Conservation (phyloP, 1,140 invertebrate genomes). For the Teleopsis dalmanni region DNA sequence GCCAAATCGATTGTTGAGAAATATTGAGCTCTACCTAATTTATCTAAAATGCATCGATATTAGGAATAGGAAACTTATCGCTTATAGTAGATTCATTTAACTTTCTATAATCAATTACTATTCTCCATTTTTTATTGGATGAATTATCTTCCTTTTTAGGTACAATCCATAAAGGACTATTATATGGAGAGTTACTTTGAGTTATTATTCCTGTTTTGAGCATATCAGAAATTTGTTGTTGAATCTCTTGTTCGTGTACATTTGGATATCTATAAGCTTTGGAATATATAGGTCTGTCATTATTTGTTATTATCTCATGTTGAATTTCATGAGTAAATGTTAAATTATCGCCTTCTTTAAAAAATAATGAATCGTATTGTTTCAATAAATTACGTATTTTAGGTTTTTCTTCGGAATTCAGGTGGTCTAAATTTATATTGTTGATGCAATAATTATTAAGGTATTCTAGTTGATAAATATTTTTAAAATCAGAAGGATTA, state of each 20-base stretch:
- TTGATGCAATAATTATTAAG: no score
- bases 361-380: conserved; percentile 2
- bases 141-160: conserved; percentile 22
- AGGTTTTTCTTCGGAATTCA: conserved; percentile 2
- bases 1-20: conserved; percentile 14
- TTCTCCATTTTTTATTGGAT: conserved; percentile 29
- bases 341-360: conserved; percentile 7
- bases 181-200: conserved; percentile 31
- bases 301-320: conserved; percentile 26
- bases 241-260: conserved; percentile 39
- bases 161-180: conserved; percentile 12
- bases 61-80: conserved; percentile 12
- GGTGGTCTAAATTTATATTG: conserved; percentile 1
- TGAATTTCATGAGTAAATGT: conserved; percentile 4
- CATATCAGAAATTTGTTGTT: conserved; percentile 25
- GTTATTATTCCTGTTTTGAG: conserved; percentile 39
- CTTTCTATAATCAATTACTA: conserved; percentile 36
- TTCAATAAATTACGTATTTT: not conserved
- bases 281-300: conserved; percentile 19
- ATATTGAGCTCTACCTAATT: conserved; percentile 11
- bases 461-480: no score
- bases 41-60: conserved; percentile 9
- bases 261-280: conserved; percentile 36
- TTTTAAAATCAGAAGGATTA: no score
- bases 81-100: conserved; percentile 25